phyloP scores from a whole-genome alignment of 2,113 vertebrate genomes.

The Psammodynastes pulverulentus region DNA sequence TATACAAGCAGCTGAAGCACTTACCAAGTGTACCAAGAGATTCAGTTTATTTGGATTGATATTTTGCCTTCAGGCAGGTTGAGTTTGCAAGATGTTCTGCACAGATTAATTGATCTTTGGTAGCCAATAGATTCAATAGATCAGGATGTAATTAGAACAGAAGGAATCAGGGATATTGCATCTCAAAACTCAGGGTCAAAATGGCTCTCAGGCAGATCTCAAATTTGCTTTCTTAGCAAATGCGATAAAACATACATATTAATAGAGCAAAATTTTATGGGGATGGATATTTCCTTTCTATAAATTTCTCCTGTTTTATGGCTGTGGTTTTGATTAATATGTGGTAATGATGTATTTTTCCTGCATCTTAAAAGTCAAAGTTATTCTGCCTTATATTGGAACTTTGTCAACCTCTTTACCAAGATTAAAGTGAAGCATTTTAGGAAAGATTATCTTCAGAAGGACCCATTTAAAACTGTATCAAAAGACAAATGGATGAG shows the following conservation, averaged over 20 bases:
- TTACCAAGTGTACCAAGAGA: background rate
- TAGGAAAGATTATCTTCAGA: background rate
- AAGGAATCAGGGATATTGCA: background rate
- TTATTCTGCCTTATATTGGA: background rate
- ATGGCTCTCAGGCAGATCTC: background rate
- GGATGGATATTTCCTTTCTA: background rate
- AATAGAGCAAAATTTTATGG: background rate
- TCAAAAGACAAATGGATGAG: background rate
- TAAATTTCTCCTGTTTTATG: background rate
- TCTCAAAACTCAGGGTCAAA: background rate
- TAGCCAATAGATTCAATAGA: background rate
- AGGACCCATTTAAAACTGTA: background rate
- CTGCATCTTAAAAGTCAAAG: background rate
- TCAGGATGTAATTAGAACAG: background rate
- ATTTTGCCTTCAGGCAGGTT: background rate
- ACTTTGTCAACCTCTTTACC: background rate
- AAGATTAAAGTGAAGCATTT: accelerated
- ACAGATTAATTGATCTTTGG: background rate
- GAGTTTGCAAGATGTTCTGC: background rate
- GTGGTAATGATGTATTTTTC: background rate
- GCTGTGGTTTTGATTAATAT: background rate
- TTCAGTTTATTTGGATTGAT: background rate
- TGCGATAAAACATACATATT: background rate
- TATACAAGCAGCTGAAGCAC: background rate
- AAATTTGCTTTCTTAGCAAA: background rate